Percentiles rank a stretch among this genome's conserved stretches.
Evolutionary conservation across 2,797 vertebrate genomes (phyloP).

Genomic region (Dicrostonyx torquatus): DNA sequence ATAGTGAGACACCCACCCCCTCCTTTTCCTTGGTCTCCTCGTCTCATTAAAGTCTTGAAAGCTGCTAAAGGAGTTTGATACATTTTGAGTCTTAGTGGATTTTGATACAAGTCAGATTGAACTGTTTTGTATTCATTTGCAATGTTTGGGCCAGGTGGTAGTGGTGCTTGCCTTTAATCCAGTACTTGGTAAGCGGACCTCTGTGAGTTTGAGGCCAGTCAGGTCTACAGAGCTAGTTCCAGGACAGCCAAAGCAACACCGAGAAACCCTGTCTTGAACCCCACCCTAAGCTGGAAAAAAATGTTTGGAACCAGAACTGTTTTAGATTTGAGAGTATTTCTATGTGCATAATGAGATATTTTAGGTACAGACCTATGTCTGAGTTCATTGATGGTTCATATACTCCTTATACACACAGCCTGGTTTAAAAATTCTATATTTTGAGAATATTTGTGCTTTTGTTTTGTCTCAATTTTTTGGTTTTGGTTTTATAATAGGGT

Average conservation of each 20-base stretch:
- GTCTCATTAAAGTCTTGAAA: neutral
- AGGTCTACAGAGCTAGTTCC: neutral
- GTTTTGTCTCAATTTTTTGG: neutral
- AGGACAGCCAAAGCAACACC: neutral
- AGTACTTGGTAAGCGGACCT: neutral
- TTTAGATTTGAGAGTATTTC: neutral
- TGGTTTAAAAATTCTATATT: neutral
- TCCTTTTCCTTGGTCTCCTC: neutral
- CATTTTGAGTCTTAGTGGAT: slow-evolving; percentile 19
- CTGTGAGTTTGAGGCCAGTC: neutral
- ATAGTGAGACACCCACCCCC: neutral
- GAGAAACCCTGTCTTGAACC: neutral
- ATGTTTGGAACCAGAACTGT: neutral
- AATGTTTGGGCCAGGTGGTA: neutral
- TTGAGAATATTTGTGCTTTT: neutral
- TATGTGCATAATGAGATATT: neutral
- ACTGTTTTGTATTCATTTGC: neutral
- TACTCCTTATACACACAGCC: neutral
- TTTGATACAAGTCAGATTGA: neutral
- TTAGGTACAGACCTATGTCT: neutral
- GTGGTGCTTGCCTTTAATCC: neutral
- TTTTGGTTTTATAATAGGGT: neutral
- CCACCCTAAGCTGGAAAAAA: neutral
- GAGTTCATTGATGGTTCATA: neutral
- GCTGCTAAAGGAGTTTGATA: neutral